These are phyloP conservation scores for Pseudochaenichthys georgianus DNA, from an alignment of 2,797 vertebrate species.

Conservation along the genomic window DNA sequence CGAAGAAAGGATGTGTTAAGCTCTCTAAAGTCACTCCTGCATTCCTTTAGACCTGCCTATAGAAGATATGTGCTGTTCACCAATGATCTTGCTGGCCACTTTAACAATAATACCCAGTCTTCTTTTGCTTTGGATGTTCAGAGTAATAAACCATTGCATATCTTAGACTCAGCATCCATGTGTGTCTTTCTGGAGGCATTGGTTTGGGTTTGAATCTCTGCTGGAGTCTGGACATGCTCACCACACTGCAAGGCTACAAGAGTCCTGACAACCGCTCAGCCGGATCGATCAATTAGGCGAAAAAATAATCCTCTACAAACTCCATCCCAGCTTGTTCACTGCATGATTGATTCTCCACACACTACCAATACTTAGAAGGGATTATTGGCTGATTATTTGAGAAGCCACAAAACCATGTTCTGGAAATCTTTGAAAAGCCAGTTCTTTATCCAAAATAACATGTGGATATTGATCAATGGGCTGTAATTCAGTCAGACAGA, in stretches of 20 bases:
- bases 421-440: slow-evolving; percentile 47
- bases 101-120: too few relatives aligned
- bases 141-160: not conserved
- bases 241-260: slow-evolving; percentile 42
- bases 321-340: slow-evolving; percentile 35
- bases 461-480: slow-evolving; percentile 52
- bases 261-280: slow-evolving; percentile 53
- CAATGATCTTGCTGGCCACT: too few relatives aligned
- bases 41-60: too few relatives aligned
- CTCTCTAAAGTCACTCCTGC: too few relatives aligned
- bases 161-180: slow-evolving; percentile 14
- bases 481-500: slow-evolving; percentile 47
- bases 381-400: slow-evolving; percentile 57
- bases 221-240: slow-evolving; percentile 38
- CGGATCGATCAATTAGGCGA: slow-evolving; percentile 69
- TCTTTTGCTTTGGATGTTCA: too few relatives aligned
- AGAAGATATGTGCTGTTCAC: too few relatives aligned
- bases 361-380: slow-evolving; percentile 26
- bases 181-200: slow-evolving; percentile 16
- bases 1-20: too few relatives aligned
- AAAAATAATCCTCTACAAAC: slow-evolving; percentile 57
- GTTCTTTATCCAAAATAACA: slow-evolving; percentile 47
- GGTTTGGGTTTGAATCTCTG: slow-evolving; percentile 49
- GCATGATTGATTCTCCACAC: slow-evolving; percentile 55
- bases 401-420: slow-evolving; percentile 35